Evolutionary conservation across 2,113 vertebrate genomes (phyloP).

Genomic region (Geococcyx californianus): DNA sequence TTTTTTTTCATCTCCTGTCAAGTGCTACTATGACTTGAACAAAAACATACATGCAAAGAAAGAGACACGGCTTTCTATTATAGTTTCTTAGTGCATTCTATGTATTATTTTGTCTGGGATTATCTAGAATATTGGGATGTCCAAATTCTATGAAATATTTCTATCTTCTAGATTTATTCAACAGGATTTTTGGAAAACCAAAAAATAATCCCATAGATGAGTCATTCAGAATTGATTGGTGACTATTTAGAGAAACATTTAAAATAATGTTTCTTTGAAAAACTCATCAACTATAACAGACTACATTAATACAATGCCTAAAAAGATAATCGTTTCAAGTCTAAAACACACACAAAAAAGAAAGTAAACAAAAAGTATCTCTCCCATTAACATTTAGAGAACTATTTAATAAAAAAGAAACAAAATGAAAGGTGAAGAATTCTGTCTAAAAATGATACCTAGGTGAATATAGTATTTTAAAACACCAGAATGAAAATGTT

Average conservation of each 20-base stretch:
- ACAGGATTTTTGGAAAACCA: not conserved
- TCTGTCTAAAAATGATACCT: not conserved
- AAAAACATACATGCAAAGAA: not conserved
- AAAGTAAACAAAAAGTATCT: not conserved
- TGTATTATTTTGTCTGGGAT: not conserved
- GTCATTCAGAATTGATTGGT: not conserved
- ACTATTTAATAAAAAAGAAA: not conserved
- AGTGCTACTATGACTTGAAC: not conserved
- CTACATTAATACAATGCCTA: not conserved
- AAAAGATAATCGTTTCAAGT: not conserved
- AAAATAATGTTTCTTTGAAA: not conserved
- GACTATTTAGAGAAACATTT: not conserved
- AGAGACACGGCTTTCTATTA: not conserved
- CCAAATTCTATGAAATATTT: not conserved
- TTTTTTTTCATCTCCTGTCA: not conserved
- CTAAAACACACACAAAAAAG: not conserved
- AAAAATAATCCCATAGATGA: not conserved
- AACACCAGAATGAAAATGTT: not conserved
- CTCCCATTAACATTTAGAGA: not conserved
- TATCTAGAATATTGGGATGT: not conserved
- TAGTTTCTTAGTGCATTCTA: not conserved
- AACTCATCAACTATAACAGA: not conserved
- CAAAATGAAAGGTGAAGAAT: not conserved
- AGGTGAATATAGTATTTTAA: not conserved
- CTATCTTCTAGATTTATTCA: not conserved